phyloP scores from a whole-genome alignment of 1,140 invertebrate genomes.

The Listronotus oregonensis region DNA sequence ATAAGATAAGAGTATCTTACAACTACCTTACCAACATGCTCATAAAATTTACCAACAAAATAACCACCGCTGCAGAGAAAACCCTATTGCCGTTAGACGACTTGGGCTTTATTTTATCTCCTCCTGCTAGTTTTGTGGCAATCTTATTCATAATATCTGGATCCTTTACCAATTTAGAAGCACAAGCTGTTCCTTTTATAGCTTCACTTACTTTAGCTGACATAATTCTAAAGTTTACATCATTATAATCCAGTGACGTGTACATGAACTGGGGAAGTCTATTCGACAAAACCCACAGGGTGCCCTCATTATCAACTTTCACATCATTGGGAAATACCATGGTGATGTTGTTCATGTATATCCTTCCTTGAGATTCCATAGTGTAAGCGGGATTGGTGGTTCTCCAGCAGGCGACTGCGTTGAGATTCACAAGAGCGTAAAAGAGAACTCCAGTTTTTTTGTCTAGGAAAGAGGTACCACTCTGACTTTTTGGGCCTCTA shows the following conservation, averaged over 20 bases:
- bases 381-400: slow-evolving; percentile 67
- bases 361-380: slow-evolving; percentile 68
- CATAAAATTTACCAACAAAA: no score
- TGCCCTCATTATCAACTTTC: slow-evolving; percentile 72
- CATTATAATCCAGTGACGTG: slow-evolving; percentile 63
- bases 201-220: slow-evolving; percentile 68
- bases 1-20: no score
- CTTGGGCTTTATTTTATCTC: slow-evolving; percentile 9
- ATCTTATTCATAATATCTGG: slow-evolving; percentile 40
- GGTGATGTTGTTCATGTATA: slow-evolving; percentile 71
- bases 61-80: no score
- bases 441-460: slow-evolving; percentile 73
- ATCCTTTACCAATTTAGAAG: slow-evolving; percentile 51
- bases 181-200: slow-evolving; percentile 72
- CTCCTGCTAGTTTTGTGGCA: slow-evolving; percentile 11
- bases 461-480: slow-evolving; percentile 74
- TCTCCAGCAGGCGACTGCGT: slow-evolving; percentile 79
- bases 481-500: slow-evolving; percentile 72
- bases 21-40: slow-evolving; percentile 6
- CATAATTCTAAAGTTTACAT: slow-evolving; percentile 76
- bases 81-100: background rate
- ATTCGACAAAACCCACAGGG: slow-evolving; percentile 76
- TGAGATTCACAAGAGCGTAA: slow-evolving; percentile 75
- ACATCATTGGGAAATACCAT: slow-evolving; percentile 80
- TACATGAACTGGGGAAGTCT: slow-evolving; percentile 74